A percentile compares a stretch with the other conserved stretches of the same genome.
Conservation (phyloP, 2,113 vertebrate genomes). For the Centropus unirufus region DNA sequence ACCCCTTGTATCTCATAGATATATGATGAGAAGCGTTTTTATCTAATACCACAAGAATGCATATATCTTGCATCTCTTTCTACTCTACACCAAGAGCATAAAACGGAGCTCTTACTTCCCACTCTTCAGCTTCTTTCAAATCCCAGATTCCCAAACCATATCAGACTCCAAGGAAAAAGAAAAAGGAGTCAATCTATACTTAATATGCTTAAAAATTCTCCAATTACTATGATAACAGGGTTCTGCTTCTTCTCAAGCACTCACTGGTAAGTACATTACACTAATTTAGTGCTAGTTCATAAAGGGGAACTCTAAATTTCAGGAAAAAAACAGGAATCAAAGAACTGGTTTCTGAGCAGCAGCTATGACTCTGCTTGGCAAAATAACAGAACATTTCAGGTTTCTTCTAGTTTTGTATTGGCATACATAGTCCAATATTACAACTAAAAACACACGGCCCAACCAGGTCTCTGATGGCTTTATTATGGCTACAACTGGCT, state of each 20-base stretch:
- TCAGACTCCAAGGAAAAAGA: not conserved
- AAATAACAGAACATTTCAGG: not conserved
- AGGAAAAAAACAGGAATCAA: not conserved
- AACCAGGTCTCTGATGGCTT: not conserved
- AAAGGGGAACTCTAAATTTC: not conserved
- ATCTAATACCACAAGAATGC: not conserved
- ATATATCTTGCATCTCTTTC: not conserved
- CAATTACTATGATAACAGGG: not conserved
- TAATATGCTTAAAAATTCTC: not conserved
- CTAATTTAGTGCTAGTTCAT: not conserved
- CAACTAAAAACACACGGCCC: not conserved
- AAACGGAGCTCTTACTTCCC: not conserved
- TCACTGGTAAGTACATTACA: not conserved
- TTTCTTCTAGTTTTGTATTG: not conserved
- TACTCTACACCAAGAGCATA: not conserved
- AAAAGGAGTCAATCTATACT: not conserved
- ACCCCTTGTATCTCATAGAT: not conserved
- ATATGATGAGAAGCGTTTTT: not conserved
- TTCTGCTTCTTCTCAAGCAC: conserved; percentile 12
- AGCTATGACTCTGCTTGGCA: not conserved
- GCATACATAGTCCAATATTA: not conserved
- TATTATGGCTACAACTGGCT: not conserved
- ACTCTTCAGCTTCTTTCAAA: not conserved
- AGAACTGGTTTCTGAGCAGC: not conserved
- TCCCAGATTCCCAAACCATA: not conserved